Evolutionary conservation across 2,888 invertebrate species (phyloP).

Genomic region (Trissolcus brochymenae): DNA sequence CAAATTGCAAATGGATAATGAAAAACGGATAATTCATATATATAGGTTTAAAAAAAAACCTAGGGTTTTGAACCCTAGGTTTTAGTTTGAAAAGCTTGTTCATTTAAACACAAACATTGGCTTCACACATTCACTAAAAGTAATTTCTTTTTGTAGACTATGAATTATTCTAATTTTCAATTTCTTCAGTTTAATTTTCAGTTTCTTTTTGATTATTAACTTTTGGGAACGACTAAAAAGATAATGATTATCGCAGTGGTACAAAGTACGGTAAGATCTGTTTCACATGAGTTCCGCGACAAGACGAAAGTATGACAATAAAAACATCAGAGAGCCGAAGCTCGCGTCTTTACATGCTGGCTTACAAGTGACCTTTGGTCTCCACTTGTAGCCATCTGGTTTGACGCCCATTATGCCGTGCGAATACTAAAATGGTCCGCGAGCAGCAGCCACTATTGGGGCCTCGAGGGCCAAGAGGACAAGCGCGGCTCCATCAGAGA

Average conservation of each 20-base stretch:
- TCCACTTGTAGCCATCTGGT: conserved; percentile 53
- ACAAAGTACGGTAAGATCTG: conserved; percentile 15
- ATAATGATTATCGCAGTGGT: conserved; percentile 3
- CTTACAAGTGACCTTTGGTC: conserved; percentile 50
- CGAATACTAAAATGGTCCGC: conserved; percentile 54
- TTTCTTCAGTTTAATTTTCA: too few species aligned
- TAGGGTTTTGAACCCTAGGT: too few species aligned
- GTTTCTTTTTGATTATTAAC: too few species aligned
- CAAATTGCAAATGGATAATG: neutral
- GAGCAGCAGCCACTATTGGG: conserved; percentile 22
- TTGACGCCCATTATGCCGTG: conserved; percentile 45
- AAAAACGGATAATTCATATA: too few species aligned
- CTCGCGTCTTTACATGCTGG: conserved; percentile 45
- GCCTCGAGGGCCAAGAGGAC: conserved; percentile 29
- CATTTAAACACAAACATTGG: too few species aligned
- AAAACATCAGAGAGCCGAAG: conserved; percentile 24
- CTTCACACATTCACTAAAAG: too few species aligned
- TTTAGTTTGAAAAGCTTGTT: too few species aligned
- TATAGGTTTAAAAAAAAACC: too few species aligned
- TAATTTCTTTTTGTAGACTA: too few species aligned
- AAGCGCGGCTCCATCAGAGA: conserved; percentile 65
- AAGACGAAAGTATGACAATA: conserved; percentile 43
- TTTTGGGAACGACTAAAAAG: too few species aligned
- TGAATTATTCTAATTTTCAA: too few species aligned
- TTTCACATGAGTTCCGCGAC: conserved; percentile 24